Base-by-base conservation (phyloP, 2,113 vertebrate species). In the Epinephelus moara region DNA sequence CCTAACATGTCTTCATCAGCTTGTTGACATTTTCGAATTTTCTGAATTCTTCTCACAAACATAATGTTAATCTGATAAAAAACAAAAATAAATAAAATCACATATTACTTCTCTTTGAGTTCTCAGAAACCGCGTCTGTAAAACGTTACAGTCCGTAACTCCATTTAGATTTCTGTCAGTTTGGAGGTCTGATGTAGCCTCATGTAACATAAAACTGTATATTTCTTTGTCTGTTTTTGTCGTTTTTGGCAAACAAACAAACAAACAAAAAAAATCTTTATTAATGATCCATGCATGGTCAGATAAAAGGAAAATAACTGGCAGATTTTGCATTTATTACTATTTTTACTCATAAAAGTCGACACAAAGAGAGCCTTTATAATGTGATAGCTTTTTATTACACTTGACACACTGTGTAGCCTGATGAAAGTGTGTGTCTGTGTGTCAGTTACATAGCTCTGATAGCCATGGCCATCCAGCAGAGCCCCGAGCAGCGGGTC, bases 401-500 rank as follows among this genome's bases (percentile, higher is more conserved):
- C 33, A 15, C 49, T 17, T 55, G 4, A 1, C 25, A 62, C 25
- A 17, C 12, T 49, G 27, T 23, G 15, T 75, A 11, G 27, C 4
- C 10, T 62, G 27, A 72, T 3, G 12, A 9, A 40, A 55, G 37
- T 63, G 60, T 80, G 27, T 80, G 11, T 75, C 33, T 75, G 4
- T 82, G 45, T 81, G 11, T 91, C 95, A 99, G 98, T 92, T 99
- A 99, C 93, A 98, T 99, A 59, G 98, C 98, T 45, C 95, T 99
- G 85, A 99, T 99, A 67, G 98, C 98, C 81, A 99, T 99, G 98
- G 98, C 98, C 83, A 99, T 99, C 82, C 98, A 99, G 94, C 98
- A 99, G 94, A 99, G 97, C 78, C 97, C 97, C 0, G 96, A 97
- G 59, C 97, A 97, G 92, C 95, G 97, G 85, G 97, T 98, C 84